Percentiles rank a stretch among this genome's conserved stretches.
Evolutionary conservation across 2,888 invertebrate species (phyloP).

Genomic region (Ochropleura leucogaster): DNA sequence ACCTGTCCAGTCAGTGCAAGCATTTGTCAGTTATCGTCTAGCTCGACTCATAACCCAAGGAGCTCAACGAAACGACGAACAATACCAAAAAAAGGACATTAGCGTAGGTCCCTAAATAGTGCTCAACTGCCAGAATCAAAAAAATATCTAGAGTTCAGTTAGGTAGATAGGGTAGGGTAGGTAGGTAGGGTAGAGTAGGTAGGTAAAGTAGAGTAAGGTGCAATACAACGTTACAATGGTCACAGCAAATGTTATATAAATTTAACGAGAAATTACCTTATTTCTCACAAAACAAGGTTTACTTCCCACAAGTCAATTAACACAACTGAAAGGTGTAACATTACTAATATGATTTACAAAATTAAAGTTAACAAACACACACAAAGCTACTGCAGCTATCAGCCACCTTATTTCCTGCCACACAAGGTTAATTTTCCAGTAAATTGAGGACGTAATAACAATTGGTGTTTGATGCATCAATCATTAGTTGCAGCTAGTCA

Average conservation of each 20-base stretch:
- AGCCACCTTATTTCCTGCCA: not conserved
- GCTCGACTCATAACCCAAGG: no score
- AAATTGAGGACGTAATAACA: not conserved
- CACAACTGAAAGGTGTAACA: not conserved
- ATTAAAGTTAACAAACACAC: not conserved
- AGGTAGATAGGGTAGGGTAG: no score
- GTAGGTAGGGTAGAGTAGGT: no score
- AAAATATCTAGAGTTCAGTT: no score
- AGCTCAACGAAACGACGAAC: no score
- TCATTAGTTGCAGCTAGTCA: constrained; percentile 33
- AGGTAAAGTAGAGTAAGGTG: no score
- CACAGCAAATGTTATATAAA: not conserved
- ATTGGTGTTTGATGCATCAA: constrained; percentile 28
- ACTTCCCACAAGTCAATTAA: not conserved
- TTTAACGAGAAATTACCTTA: not conserved
- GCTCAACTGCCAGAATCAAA: no score
- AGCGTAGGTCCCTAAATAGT: no score
- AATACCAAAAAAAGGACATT: no score
- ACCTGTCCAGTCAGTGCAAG: no score
- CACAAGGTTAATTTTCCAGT: not conserved
- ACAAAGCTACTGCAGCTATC: not conserved
- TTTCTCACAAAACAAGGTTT: not conserved
- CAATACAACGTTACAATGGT: no score
- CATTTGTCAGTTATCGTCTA: no score
- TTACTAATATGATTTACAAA: constrained; percentile 9